These are phyloP conservation scores for Chromoteleia sp. DNA, from an alignment of 2,888 invertebrate species.

Conservation along the genomic window DNA sequence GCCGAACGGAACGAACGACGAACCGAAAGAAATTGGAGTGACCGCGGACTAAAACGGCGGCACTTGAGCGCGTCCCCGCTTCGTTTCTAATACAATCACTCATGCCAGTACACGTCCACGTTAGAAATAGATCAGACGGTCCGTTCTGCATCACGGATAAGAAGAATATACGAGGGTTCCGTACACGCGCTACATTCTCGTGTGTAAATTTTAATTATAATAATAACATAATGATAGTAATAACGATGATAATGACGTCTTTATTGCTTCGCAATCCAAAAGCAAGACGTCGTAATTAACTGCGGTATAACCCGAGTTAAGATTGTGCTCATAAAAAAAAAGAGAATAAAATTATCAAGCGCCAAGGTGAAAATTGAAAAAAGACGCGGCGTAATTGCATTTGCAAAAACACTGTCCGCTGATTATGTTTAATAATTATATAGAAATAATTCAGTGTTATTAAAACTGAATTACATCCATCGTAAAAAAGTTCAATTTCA, in stretches of 20 bases:
- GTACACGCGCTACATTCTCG: slow-evolving; percentile 67
- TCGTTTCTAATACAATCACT: slow-evolving; percentile 42
- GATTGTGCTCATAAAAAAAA: slow-evolving; percentile 69
- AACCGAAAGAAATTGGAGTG: slow-evolving; percentile 26
- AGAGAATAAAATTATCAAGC: slow-evolving; percentile 70
- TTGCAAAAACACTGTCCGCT: slow-evolving; percentile 63
- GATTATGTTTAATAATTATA: slow-evolving; percentile 69
- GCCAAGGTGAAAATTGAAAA: slow-evolving; percentile 71
- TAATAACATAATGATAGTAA: slow-evolving; percentile 72
- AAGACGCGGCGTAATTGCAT: slow-evolving; percentile 61
- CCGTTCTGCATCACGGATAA: slow-evolving; percentile 67
- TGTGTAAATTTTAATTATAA: slow-evolving; percentile 72
- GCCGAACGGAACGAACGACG: not conserved
- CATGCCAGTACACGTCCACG: slow-evolving; percentile 45
- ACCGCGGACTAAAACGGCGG: not conserved
- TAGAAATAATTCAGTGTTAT: slow-evolving; percentile 67
- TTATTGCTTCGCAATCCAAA: slow-evolving; percentile 71
- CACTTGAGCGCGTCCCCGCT: slow-evolving; percentile 14
- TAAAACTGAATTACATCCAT: slow-evolving; percentile 54
- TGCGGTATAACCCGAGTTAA: slow-evolving; percentile 66
- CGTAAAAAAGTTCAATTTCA: slow-evolving; percentile 58
- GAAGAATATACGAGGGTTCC: slow-evolving; percentile 58
- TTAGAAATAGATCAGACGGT: slow-evolving; percentile 68
- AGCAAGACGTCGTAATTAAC: slow-evolving; percentile 71
- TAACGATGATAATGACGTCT: slow-evolving; percentile 72